Percentiles rank a stretch among this genome's conserved stretches.
phyloP scores from a whole-genome alignment of 2,797 vertebrate genomes.

The Neomorphus geoffroyi region DNA sequence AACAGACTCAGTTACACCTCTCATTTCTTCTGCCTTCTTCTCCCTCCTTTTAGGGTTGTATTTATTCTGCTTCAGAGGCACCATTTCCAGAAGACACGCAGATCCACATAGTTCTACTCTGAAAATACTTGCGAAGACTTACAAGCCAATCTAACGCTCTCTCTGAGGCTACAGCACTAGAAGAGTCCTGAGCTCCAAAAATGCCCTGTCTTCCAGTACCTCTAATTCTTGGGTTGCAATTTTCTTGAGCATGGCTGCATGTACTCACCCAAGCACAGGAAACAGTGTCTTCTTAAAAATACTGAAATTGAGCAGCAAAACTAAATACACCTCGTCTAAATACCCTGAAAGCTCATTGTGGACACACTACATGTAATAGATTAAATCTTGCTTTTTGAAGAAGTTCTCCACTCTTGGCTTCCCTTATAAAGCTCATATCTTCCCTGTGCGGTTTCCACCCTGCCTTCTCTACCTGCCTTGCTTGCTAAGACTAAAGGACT shows the following conservation, averaged over 20 bases:
- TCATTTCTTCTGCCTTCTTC: background rate
- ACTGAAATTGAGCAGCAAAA: background rate
- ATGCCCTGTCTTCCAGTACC: accelerated
- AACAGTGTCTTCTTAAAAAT: background rate
- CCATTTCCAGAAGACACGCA: background rate
- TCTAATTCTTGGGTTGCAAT: background rate
- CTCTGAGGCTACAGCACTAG: background rate
- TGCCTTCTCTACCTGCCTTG: background rate
- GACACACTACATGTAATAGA: background rate
- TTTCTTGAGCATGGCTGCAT: background rate
- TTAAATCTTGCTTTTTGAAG: background rate
- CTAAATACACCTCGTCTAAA: background rate
- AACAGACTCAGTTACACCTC: background rate
- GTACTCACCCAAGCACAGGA: too few species aligned
- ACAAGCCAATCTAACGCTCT: background rate
- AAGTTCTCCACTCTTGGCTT: background rate
- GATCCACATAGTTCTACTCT: background rate
- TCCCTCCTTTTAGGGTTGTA: accelerated
- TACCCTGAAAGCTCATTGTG: background rate
- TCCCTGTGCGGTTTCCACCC: background rate
- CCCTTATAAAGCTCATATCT: background rate
- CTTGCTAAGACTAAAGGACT: background rate
- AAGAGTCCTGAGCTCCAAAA: background rate
- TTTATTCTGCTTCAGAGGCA: background rate
- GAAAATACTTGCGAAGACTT: background rate